Percentiles rank a stretch among this genome's conserved stretches.
These are phyloP conservation scores for Tetranychus piercei DNA, from an alignment of 2,888 invertebrate species.

Conservation along the genomic window DNA sequence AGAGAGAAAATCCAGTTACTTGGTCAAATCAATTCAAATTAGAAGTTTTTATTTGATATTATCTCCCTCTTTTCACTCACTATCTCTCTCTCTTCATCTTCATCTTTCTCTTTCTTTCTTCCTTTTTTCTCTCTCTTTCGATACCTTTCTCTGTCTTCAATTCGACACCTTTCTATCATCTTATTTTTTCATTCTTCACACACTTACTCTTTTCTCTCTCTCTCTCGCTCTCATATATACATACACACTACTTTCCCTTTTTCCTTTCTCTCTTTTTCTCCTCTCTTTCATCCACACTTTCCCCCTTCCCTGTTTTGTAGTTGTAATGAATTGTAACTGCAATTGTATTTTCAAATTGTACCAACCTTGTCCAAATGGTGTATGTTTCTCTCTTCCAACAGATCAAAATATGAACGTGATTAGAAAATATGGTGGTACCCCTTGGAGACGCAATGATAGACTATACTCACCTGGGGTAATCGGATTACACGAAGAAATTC, in stretches of 20 bases:
- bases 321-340: not conserved
- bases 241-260: not conserved
- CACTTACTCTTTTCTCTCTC: not conserved
- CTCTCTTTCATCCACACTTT: not conserved
- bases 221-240: not conserved
- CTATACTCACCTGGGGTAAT: constrained; percentile 60
- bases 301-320: not conserved
- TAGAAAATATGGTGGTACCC: constrained; percentile 44
- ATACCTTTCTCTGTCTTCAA: not conserved
- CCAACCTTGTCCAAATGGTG: constrained; percentile 1
- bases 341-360: constrained; percentile 1
- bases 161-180: not conserved
- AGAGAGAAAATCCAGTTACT: not conserved
- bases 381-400: not conserved
- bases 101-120: constrained; percentile 15
- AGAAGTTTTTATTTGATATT: constrained; percentile 6
- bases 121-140: not conserved
- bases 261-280: not conserved
- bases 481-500: constrained; percentile 88
- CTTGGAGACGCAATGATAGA: constrained; percentile 62
- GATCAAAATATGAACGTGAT: constrained; percentile 3
- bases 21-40: constrained; percentile 1
- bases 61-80: constrained; percentile 9
- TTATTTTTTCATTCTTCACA: not conserved
- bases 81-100: not conserved